Base-by-base conservation (phyloP, 1,140 invertebrate species). In the Cyphomyrmex costatus region DNA sequence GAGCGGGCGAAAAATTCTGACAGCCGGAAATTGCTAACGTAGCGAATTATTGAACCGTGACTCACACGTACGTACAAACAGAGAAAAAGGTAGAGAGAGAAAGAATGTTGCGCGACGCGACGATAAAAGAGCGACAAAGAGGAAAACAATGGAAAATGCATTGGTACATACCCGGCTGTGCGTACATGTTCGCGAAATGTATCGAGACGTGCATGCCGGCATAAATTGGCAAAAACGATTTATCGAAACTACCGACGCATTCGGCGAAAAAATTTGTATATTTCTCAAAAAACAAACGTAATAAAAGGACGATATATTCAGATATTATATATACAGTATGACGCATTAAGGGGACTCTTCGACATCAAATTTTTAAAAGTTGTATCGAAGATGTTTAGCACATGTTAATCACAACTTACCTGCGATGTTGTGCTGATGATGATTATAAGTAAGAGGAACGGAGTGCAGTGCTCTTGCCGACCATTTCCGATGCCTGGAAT, bases 391-490 rank as follows among this genome's bases (percentile, higher is more conserved):
- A 3, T 6, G 36, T 51, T 46, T 27, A 16, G 12, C 16, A 8
- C 36, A 0, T 33, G 21, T 24, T 36, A 24, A 65, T 49, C 7
- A 12, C 33, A 24, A 82, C 86, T 96, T 95, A 97, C 97, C 97
- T 93, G 96, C 95, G 30, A 98, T 96, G 92, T 97, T 97, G 93
- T 98, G 98, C 92, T 98, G 98, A 78, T 96, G 95, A 93, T 98
- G 97, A 94, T 98, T 98, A 93, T 98, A 98, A 21, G 96, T 96
- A 88, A 97, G 96, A 53, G 98, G 97, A 88, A 98, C 97, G 1
- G 97, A 96, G 93, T 97, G 96, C 46, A 97, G 93, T 36, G 96
- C 96, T 90, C 96, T 96, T 7, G 96, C 96, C 74, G 97, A 97
- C 95, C 97, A 96, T 77, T 96, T 95, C 93, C 97, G 95, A 94